A percentile compares a stretch with the other conserved stretches of the same genome.
These are phyloP conservation scores for Parapristionchus giblindavisi DNA, from an alignment of 2,888 invertebrate genomes.

Conservation along the genomic window DNA sequence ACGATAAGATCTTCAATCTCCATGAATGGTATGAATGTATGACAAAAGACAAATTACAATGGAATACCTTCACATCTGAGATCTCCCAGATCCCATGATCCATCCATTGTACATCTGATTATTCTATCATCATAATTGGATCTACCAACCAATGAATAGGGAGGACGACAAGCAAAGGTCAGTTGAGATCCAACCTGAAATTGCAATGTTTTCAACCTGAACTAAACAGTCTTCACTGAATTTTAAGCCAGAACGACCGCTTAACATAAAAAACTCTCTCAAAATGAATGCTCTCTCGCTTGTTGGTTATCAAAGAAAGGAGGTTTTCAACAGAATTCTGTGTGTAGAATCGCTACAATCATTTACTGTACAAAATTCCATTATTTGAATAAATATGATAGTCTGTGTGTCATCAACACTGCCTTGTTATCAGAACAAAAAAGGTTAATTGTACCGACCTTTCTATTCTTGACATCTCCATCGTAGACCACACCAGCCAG, in stretches of 20 bases:
- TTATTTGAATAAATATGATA: too few species aligned
- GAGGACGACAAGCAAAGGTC: slow-evolving; percentile 90
- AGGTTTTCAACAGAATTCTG: too few species aligned
- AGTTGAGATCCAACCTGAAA: slow-evolving; percentile 84
- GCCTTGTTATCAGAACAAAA: too few species aligned
- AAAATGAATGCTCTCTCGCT: too few species aligned
- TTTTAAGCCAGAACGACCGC: not conserved
- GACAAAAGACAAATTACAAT: not conserved
- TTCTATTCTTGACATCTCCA: slow-evolving; percentile 75
- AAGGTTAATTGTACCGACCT: slow-evolving; percentile 38
- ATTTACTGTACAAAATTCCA: too few species aligned
- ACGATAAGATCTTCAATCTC: not conserved
- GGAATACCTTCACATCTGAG: slow-evolving; percentile 83
- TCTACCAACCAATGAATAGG: slow-evolving; percentile 91
- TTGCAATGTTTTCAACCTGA: not conserved
- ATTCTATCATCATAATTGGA: slow-evolving; percentile 89
- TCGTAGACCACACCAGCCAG: slow-evolving; percentile 92
- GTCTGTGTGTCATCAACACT: too few species aligned
- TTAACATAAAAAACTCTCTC: not conserved
- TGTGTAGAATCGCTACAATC: too few species aligned
- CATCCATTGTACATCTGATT: slow-evolving; percentile 87
- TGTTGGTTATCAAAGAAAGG: too few species aligned
- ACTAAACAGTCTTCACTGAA: not conserved
- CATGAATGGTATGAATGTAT: not conserved
- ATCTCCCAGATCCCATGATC: slow-evolving; percentile 96